Base-by-base conservation (phyloP, 2,888 invertebrate species). In the Ctenicera cuprea region DNA sequence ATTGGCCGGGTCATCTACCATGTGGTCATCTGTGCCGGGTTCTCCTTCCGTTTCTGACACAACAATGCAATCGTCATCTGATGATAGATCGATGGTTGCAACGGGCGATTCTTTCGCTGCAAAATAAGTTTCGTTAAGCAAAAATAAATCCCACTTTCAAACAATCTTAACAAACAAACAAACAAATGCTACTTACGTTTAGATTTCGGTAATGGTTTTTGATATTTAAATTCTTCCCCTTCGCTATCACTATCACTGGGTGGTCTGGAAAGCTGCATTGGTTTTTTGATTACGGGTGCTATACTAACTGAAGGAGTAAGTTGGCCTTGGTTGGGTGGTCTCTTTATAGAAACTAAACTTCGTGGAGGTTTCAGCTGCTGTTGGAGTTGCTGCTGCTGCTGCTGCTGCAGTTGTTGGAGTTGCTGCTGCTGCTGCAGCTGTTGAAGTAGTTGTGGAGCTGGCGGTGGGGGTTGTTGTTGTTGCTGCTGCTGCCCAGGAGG, bases 61-160 rank as follows among this genome's bases (percentile, higher is more conserved):
- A 82, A 97, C 93, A 81, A 96, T 95, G 84, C 96, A 96, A 83
- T 96, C 96, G 76, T 96, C 95, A 26, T 94, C 94, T 0, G 92
- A 92, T 43, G 90, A 90, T 82, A 92, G 92, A 77, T 93, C 92
- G 83, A 95, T 95, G 78, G 95, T 95, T 63, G 94, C 93, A 63
- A 93, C 91, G 1, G 83, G 82, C 8, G 81, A 87, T 91, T 89
- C 85, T 71, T 80, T 82, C 79, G 76, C 61, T 77, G 14, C 33
- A 14, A 59, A 62, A 71, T 50, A 52, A n/a, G n/a, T n/a, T n/a
- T n/a, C n/a, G n/a, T n/a, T n/a, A n/a, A n/a, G n/a, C n/a, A n/a
- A n/a, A n/a, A n/a, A n/a, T n/a, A n/a, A n/a, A n/a, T n/a, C n/a
- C n/a, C n/a, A n/a, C n/a, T n/a, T n/a, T 33, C 43, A 65, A 33